Percentiles rank a stretch among this genome's conserved stretches.
Evolutionary conservation across 1,140 invertebrate species (phyloP).

Genomic region (Brachionus sp.): DNA sequence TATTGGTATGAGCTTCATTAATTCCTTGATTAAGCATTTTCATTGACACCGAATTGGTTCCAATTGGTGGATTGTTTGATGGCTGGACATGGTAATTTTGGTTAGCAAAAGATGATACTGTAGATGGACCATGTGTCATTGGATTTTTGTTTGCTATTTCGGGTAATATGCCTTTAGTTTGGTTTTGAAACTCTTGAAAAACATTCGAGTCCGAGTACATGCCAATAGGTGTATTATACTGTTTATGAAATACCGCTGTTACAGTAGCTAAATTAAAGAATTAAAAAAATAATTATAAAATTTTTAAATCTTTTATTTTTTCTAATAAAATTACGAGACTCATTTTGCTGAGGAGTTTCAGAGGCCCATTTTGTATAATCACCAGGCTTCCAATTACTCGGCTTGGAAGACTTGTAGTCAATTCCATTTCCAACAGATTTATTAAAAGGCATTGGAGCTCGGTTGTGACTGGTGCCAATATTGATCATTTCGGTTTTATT

Average conservation of each 20-base stretch:
- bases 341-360: neutral
- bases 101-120: neutral
- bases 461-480: slow-evolving; percentile 42
- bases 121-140: neutral
- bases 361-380: slow-evolving; percentile 41
- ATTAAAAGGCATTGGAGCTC: slow-evolving; percentile 45
- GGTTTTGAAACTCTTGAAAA: slow-evolving; percentile 42
- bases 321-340: neutral
- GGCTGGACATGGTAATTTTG: slow-evolving; percentile 7
- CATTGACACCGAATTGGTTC: neutral
- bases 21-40: slow-evolving; percentile 33
- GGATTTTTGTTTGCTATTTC: neutral
- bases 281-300: too few relatives aligned
- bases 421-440: slow-evolving; percentile 21
- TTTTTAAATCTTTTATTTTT: too few relatives aligned
- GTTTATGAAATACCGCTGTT: slow-evolving; percentile 42
- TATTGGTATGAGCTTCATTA: slow-evolving; percentile 7
- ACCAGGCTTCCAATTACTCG: slow-evolving; percentile 34
- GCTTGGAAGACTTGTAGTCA: slow-evolving; percentile 30
- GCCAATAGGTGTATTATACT: slow-evolving; percentile 44
- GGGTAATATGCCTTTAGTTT: slow-evolving; percentile 27
- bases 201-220: slow-evolving; percentile 43
- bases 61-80: neutral
- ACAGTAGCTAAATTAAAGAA: slow-evolving; percentile 2
- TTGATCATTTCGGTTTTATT: neutral